Evolutionary conservation across 2,113 vertebrate genomes (phyloP), one percentile per base, ranked within the genome.

Genomic region (Saccopteryx bilineata): DNA sequence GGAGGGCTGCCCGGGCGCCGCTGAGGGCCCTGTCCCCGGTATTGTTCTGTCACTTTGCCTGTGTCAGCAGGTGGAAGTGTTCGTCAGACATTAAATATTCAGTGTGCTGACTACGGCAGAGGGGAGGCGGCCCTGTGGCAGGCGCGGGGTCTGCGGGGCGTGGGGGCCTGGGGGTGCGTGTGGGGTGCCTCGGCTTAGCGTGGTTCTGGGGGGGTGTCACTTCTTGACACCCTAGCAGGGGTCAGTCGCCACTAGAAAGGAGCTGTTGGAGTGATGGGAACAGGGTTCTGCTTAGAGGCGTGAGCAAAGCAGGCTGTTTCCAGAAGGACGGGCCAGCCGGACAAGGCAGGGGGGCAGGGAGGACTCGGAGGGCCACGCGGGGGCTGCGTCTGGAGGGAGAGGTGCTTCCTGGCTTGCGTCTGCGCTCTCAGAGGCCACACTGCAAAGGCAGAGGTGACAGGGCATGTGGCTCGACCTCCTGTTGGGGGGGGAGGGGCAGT

Each of bases 81-180:
- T 99, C 99, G 99, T 99, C 99, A 99, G 99, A 99, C 99, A 99
- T 99, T 99, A 99, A 99, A 99, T 99, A 99, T 99, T 99, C 99
- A 99, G 99, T 98, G 99, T 99, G 99, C 99, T 99, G 99, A 99
- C 99, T 99, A 99, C 99, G 98, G 99, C 99, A 99, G 98, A 98
- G 96, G 69, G 24, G n/a, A 72, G 98, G 97, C 98, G 97, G 98
- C 99, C 98, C 97, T 98, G 98, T 98, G 98, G 97, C 98, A 97
- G 98, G 96, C 97, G 83, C 94, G 93, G 97, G 97, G 98, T 96
- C 98, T 94, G 33, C 94, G 76, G 71, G 31, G 87, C 60, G 79
- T 21, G 56, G 68, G 48, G 60, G 65, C 65, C 0, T 5, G 2
- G 33, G 63, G 48, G 39, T 39, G 39, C 39, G 39, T 39, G 39